Percentiles rank a stretch among this genome's conserved stretches.
Conservation (phyloP, 2,888 invertebrate genomes). For the Myathropa florea region DNA sequence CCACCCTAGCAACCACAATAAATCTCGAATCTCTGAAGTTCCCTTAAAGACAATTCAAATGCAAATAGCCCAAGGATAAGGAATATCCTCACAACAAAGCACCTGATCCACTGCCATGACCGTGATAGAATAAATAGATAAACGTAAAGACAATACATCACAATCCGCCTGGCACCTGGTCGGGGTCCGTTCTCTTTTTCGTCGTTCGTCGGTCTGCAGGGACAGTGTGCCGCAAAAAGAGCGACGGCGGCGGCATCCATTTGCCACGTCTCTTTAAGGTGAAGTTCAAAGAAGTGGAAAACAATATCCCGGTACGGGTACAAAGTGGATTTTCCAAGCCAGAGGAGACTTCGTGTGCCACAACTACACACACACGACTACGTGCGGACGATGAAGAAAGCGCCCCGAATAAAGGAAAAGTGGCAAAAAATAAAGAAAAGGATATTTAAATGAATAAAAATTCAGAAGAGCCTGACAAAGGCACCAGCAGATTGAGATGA, state of each 20-base stretch:
- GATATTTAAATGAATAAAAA: constrained; percentile 59
- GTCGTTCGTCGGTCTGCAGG: not conserved
- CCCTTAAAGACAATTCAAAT: constrained; percentile 41
- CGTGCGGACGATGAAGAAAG: constrained; percentile 2
- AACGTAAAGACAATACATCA: constrained; percentile 47
- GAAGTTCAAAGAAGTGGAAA: constrained; percentile 70
- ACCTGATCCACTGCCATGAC: constrained; percentile 60
- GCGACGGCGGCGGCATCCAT: constrained; percentile 14
- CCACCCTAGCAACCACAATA: constrained; percentile 45
- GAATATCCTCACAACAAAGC: constrained; percentile 36
- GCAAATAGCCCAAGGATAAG: constrained; percentile 64
- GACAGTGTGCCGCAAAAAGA: not conserved
- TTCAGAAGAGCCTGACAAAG: constrained; percentile 39
- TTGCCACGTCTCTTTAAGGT: constrained; percentile 54
- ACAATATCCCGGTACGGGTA: constrained; percentile 51
- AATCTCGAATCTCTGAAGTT: constrained; percentile 37
- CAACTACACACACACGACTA: not conserved
- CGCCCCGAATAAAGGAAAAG: constrained; percentile 8
- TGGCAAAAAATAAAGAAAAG: constrained; percentile 8
- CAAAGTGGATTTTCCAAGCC: constrained; percentile 51
- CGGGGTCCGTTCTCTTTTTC: not conserved
- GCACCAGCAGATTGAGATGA: constrained; percentile 6
- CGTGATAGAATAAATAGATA: constrained; percentile 47
- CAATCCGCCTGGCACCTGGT: not conserved
- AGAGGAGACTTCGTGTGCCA: constrained; percentile 15